Evolutionary conservation across 2,797 vertebrate species (phyloP), one percentile per base, ranked within the genome.

Genomic region (Falco novaeseelandiae): DNA sequence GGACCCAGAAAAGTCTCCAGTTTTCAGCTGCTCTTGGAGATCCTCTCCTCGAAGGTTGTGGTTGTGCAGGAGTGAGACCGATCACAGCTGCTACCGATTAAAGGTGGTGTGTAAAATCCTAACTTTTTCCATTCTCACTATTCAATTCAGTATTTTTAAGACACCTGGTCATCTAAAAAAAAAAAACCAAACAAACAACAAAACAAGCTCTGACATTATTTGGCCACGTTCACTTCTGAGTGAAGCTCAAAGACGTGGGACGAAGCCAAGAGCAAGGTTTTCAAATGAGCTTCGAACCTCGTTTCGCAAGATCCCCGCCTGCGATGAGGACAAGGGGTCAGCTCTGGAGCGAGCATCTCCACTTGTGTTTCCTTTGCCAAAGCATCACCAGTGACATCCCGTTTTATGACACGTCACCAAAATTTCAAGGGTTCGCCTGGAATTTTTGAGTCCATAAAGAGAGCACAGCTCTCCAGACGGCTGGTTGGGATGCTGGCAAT

Each of bases 221-320:
- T 52, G 78, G 42, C 55, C 55, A 10, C 6, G 0, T 14, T 67
- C 1, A 0, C 23, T 65, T 82, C 10, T 22, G 70, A 29, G 40
- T 34, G 62, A 82, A 79, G 74, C 66, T 55, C 58, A 59, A 58
- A 57, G 62, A 4, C 0, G 0, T 22, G 22, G 44, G 19, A 25
- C 1, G 6, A 48, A 72, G 54, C 34, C 89, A 78, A 63, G 54
- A 46, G 25, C 3, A 4, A 65, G 34, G 54, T 48, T 85, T 73
- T 49, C 20, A 49, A 25, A 73, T 0, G 7, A 83, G 22, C 2
- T 72, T 7, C 3, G 0, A 8, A 72, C 25, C 11, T 52, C 27
- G 2, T 40, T 83, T 65, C 3, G 3, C 30, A 21, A 54, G n/a
- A n/a, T 77, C 10, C 30, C 62, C 14, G 1, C 1, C 49, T 14